These are phyloP conservation scores for Ammodytes marinus DNA, from an alignment of 2,113 vertebrate species.

Conservation along the genomic window DNA sequence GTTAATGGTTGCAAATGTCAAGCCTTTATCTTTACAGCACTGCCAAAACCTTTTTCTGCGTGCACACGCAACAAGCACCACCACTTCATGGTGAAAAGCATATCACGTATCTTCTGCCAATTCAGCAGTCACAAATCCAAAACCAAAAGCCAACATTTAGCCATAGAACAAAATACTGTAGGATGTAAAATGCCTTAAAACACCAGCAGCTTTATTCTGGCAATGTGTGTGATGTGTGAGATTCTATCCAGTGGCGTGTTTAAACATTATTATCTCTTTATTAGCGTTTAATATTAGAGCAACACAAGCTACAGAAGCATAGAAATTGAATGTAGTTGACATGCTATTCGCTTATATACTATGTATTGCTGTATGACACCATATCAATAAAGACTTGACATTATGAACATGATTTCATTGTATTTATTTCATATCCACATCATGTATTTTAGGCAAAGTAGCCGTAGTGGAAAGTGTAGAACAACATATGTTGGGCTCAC, in stretches of 20 bases:
- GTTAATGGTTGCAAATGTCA: slow-evolving; percentile 27
- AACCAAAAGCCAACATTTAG: slow-evolving; percentile 58
- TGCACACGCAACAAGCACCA: slow-evolving; percentile 49
- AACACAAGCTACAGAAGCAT: slow-evolving; percentile 64
- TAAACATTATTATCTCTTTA: slow-evolving; percentile 58
- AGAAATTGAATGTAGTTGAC: slow-evolving; percentile 83
- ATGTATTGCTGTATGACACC: slow-evolving; percentile 81
- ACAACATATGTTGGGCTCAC: background rate
- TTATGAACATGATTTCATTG: slow-evolving; percentile 46
- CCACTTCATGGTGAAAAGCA: slow-evolving; percentile 25
- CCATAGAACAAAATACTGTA: slow-evolving; percentile 73
- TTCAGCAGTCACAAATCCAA: slow-evolving; percentile 20
- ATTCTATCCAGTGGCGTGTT: slow-evolving; percentile 73
- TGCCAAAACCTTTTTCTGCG: slow-evolving; percentile 73
- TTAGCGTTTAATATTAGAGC: slow-evolving; percentile 64
- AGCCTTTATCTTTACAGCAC: slow-evolving; percentile 68
- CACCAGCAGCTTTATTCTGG: slow-evolving; percentile 82
- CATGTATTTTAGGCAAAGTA: background rate
- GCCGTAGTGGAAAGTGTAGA: background rate
- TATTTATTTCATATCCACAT: slow-evolving; percentile 25
- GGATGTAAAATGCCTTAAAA: slow-evolving; percentile 87
- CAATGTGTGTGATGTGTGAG: slow-evolving; percentile 73
- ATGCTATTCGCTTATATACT: slow-evolving; percentile 70
- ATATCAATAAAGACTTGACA: slow-evolving; percentile 85
- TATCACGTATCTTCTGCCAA: slow-evolving; percentile 28